These are phyloP conservation scores for Tetramorium alpestre DNA, from an alignment of 1,140 invertebrate genomes.

Conservation along the genomic window DNA sequence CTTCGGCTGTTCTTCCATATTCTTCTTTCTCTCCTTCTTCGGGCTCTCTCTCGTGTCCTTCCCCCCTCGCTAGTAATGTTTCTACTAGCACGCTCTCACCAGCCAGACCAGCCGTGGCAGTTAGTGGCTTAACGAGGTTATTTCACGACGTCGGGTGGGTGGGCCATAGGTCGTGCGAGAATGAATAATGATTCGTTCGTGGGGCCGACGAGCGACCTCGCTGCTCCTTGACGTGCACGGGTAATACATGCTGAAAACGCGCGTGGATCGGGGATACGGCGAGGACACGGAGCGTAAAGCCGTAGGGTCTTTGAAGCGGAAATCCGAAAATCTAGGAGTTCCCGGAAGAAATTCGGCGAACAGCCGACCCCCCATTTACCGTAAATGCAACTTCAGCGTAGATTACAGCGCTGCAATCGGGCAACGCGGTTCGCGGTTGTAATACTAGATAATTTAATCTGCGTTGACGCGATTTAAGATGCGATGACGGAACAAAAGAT, in stretches of 20 bases:
- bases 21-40: not conserved
- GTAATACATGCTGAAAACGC: conserved; percentile 87
- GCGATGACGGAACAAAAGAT: conserved; percentile 27
- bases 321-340: conserved; percentile 57
- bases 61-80: not conserved
- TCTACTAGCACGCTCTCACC: conserved; percentile 39
- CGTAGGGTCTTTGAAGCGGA: conserved; percentile 38
- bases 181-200: conserved; percentile 86
- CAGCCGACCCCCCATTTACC: not conserved
- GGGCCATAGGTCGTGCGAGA: conserved; percentile 77
- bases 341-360: conserved; percentile 46
- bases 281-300: conserved; percentile 25
- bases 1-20: not conserved
- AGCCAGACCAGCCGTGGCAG: conserved; percentile 66
- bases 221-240: conserved; percentile 79
- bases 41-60: conserved; percentile 25
- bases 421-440: not conserved
- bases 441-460: conserved; percentile 8
- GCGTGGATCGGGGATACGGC: conserved; percentile 74
- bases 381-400: conserved; percentile 5
- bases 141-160: conserved; percentile 74
- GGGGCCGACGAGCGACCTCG: conserved; percentile 74
- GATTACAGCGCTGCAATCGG: conserved; percentile 22
- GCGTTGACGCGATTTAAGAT: not conserved
- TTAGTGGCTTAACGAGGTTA: conserved; percentile 80